Evolutionary conservation across 2,888 invertebrate species (phyloP).

Genomic region (Zygaena filipendulae): DNA sequence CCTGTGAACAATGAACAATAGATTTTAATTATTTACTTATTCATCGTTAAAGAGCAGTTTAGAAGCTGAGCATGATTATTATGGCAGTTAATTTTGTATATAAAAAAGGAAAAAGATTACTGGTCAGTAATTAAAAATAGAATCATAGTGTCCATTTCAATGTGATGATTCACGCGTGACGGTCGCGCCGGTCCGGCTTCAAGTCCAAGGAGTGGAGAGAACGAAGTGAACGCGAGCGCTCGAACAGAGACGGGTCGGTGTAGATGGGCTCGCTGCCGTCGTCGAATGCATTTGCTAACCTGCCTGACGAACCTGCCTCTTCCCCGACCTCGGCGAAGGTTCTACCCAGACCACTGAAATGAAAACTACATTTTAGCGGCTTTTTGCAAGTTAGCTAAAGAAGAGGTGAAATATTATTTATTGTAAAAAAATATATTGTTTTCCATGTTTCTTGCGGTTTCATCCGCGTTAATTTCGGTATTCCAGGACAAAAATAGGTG

Average conservation of each 20-base stretch:
- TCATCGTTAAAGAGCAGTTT: conserved; percentile 19
- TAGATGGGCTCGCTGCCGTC: conserved; percentile 95
- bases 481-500: no score
- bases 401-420: no score
- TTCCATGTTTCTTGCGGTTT: no score
- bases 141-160: neutral
- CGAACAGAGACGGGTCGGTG: conserved; percentile 91
- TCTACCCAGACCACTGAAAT: conserved; percentile 50
- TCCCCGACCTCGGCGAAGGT: conserved; percentile 52
- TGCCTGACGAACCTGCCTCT: conserved; percentile 58
- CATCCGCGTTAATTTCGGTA: no score
- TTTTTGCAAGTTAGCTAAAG: no score
- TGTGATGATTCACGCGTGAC: conserved; percentile 34
- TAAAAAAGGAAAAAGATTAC: conserved; percentile 12
- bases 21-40: neutral
- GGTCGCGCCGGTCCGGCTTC: conserved; percentile 55
- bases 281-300: conserved; percentile 72
- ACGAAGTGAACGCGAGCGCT: conserved; percentile 80
- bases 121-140: neutral
- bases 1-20: no score
- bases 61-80: conserved; percentile 38
- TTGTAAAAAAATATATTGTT: no score
- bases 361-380: conserved; percentile 6
- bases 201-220: conserved; percentile 73
- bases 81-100: conserved; percentile 28